Base-by-base conservation (phyloP, 1,140 invertebrate species). In the Coboldia fuscipes region DNA sequence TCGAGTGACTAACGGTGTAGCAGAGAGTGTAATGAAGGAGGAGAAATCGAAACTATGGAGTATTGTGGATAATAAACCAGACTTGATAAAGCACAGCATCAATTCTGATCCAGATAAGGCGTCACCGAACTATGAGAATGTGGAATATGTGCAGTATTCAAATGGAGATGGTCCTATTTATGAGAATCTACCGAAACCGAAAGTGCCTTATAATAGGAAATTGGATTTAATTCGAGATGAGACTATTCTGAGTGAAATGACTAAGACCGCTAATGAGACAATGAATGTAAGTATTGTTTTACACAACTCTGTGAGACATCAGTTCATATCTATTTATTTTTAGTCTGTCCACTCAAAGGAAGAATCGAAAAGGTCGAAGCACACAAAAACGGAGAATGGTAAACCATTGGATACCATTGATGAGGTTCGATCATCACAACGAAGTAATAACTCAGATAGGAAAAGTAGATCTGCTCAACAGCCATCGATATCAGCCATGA, bases 61-160 rank as follows among this genome's bases (percentile, higher is more conserved):
- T 44, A n/a, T n/a, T n/a, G n/a, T n/a, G n/a, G n/a, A n/a, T n/a
- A 45, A 54, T 33, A 44, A 50, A 43, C 51, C 51, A 29, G 51
- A 54, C 38, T 38, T 54, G 22, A 38, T 54, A 15, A 37, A 48
- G 31, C 51, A 54, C 38, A 54, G 48, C 38, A 34, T 35, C 3
- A 6, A 38, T 39, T 21, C 31, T 13, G 22, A 27, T 19, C 17
- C 13, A 3, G 22, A 16, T 26, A 31, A 12, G 29, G 40, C 42
- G 8, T 37, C 34, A n/a, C 36, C 12, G 16, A 40, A 24, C 20
- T 36, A 36, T 39, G 38, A 37, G 31, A 40, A 38, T 14, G 8
- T 30, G 15, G 26, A 20, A 3, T 3, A 16, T 14, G 18, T 21
- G 21, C 5, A 36, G 7, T 7, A 28, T 19, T 18, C 15, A 16